A percentile compares a stretch with the other conserved stretches of the same genome.
These are phyloP conservation scores for Papilio protenor DNA, from an alignment of 2,888 invertebrate species.

Conservation along the genomic window DNA sequence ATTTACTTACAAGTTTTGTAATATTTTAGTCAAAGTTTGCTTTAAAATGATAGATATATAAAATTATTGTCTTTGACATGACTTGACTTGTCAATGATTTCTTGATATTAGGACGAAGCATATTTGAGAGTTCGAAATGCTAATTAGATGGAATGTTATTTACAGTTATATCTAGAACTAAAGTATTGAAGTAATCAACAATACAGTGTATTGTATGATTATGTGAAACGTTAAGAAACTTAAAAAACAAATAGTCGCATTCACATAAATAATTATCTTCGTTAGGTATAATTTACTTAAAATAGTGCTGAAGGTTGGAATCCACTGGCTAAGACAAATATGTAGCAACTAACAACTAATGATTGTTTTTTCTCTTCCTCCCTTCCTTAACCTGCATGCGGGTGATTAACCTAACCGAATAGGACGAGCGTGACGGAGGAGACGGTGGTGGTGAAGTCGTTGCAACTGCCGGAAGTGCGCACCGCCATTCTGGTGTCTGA, in stretches of 20 bases:
- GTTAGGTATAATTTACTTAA: no score
- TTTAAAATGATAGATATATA: background rate
- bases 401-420: constrained; percentile 56
- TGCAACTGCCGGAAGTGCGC: constrained; percentile 72
- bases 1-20: background rate
- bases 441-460: constrained; percentile 68
- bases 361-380: constrained; percentile 47
- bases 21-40: background rate
- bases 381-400: constrained; percentile 69
- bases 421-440: constrained; percentile 72
- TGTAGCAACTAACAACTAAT: constrained; percentile 49
- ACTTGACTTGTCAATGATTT: no score
- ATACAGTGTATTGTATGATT: background rate
- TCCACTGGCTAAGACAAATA: constrained; percentile 33
- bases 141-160: no score
- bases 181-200: no score
- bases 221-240: background rate
- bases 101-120: no score
- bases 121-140: no score
- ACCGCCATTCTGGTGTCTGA: constrained; percentile 66
- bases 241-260: background rate
- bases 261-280: no score
- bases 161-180: no score
- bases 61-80: no score
- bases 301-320: constrained; percentile 16